Evolutionary conservation across 2,888 invertebrate genomes (phyloP).

Genomic region (Lepidocyrtoides sp.): DNA sequence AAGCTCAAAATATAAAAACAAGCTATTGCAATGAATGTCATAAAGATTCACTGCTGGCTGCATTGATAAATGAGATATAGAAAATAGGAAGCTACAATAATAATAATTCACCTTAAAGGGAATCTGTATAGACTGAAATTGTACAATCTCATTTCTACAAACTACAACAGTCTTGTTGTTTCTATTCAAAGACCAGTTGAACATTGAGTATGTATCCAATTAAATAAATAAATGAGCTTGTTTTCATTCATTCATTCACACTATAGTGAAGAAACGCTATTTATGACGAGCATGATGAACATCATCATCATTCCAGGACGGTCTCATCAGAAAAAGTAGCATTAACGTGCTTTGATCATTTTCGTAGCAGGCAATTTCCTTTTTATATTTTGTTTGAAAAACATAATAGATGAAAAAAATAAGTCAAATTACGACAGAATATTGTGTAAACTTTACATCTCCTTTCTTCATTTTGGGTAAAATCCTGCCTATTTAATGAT

Average conservation of each 20-base stretch:
- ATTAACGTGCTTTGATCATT: background rate
- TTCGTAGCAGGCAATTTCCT: conserved; percentile 69
- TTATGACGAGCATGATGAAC: background rate
- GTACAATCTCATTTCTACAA: background rate
- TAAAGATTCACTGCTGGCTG: background rate
- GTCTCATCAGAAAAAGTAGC: background rate
- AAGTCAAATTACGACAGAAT: conserved; percentile 26
- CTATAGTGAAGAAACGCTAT: too few species aligned
- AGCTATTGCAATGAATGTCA: background rate
- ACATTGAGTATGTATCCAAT: conserved; percentile 16
- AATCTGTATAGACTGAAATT: background rate
- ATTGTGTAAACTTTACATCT: conserved; percentile 10
- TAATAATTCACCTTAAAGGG: background rate
- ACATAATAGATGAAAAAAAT: background rate
- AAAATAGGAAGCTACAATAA: conserved; percentile 15
- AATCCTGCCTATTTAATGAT: conserved; percentile 20
- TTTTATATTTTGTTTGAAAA: conserved; percentile 42
- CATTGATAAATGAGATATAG: conserved; percentile 61
- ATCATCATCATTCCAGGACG: background rate
- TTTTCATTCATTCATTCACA: conserved; percentile 36
- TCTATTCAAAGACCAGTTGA: background rate
- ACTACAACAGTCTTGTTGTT: background rate
- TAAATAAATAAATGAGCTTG: conserved; percentile 66
- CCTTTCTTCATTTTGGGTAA: background rate
- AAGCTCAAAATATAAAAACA: background rate